Conservation (phyloP, 2,113 vertebrate genomes). For the Oryzias curvinotus region DNA sequence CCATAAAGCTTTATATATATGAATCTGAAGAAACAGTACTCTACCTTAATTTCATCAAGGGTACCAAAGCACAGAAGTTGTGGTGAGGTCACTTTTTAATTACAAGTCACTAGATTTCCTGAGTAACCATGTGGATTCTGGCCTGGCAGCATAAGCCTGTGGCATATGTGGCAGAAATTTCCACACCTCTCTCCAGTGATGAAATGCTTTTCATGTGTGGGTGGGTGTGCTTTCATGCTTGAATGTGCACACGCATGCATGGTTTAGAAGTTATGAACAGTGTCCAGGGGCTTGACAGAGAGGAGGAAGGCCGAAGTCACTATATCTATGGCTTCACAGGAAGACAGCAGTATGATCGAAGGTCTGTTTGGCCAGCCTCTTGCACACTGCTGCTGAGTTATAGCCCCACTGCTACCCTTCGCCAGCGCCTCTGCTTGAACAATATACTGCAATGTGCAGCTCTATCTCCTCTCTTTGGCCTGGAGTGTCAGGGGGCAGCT, state of each 20-base stretch:
- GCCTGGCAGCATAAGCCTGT: conserved; percentile 10
- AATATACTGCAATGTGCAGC: conserved; percentile 48
- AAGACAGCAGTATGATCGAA: conserved; percentile 70
- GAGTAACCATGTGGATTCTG: conserved; percentile 35
- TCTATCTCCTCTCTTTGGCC: conserved; percentile 34
- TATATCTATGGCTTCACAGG: conserved; percentile 64
- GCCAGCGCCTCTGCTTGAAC: conserved; percentile 42
- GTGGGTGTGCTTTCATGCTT: conserved; percentile 15
- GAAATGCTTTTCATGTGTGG: conserved; percentile 1
- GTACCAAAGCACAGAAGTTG: conserved; percentile 28
- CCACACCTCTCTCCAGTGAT: not conserved
- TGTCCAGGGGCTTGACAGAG: conserved; percentile 48
- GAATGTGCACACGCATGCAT: not conserved
- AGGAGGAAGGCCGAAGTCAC: conserved; percentile 69
- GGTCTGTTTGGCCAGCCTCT: conserved; percentile 59
- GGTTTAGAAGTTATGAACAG: conserved; percentile 21
- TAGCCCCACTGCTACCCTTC: conserved; percentile 35
- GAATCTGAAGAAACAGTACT: conserved; percentile 37
- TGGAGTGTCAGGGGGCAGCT: conserved; percentile 9
- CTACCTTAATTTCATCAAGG: conserved; percentile 30
- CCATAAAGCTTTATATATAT: conserved; percentile 32
- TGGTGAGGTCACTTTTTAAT: conserved; percentile 60
- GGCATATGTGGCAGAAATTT: conserved; percentile 10
- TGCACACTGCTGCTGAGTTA: conserved; percentile 63
- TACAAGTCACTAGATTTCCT: conserved; percentile 27